Evolutionary conservation across 2,113 vertebrate genomes (phyloP), one percentile per base, ranked within the genome.

Genomic region (Xenopus borealis): DNA sequence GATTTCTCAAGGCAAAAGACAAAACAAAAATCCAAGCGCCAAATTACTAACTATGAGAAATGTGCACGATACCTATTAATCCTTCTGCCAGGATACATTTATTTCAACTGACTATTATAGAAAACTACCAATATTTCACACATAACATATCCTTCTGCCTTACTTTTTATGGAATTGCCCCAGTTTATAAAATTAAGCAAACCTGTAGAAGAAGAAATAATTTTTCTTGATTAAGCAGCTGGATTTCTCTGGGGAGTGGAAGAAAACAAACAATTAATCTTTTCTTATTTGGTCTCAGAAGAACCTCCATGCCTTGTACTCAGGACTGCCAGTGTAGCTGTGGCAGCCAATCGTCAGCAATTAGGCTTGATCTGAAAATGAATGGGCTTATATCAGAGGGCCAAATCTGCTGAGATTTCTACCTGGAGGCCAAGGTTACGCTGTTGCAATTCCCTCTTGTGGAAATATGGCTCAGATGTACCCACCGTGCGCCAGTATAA

Each of bases 201-300:
- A 91, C 92, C 89, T 47, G 10, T 86, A 88, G 85, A 84, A 94
- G 83, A 82, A 86, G 90, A 94, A 96, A 96, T 97, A 96, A 95
- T 97, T 96, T 98, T 98, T 98, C 95, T 96, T 95, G 96, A 96
- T 98, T 96, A 98, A 95, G 92, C 90, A 89, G 92, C 91, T 85
- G 83, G 85, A 89, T 93, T 95, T 93, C 94, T 92, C 88, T 82
- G 89, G 94, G 94, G 95, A 89, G 12, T 79, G 84, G 89, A 92
- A 93, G 91, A 92, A 95, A 95, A 91, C 94, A 94, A 95, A 96
- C 95, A 93, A 97, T 97, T 97, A 97, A 98, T 98, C 96, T 95
- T 95, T 92, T 88, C 91, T 90, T 93, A 90, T 93, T 93, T 92
- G 91, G 90, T 91, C 89, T 92, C 86, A 79, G 83, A 90, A 89